Base-by-base conservation (phyloP, 2,113 vertebrate species). In the Leptosomus discolor region DNA sequence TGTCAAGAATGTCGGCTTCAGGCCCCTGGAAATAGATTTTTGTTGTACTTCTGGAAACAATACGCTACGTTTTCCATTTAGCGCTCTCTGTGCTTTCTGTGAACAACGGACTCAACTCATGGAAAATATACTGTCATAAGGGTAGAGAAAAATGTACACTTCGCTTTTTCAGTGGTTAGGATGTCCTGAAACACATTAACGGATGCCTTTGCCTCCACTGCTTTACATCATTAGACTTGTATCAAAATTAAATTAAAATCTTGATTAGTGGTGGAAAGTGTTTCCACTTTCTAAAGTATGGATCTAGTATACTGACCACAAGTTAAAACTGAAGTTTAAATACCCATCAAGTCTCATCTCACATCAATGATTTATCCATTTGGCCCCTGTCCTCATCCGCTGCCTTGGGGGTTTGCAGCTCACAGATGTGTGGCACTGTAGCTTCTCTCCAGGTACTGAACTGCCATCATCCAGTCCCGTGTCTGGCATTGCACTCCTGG, bases 41-140 rank as follows among this genome's bases (percentile, higher is more conserved):
- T 94, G 92, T 95, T 92, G 87, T 91, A 91, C 94, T 91, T 89
- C 91, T 94, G 94, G 94, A 97, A 97, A 97, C 94, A 95, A 91
- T 92, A 73, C 63, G 65, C 84, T 48, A 54, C n/a, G 12, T 91
- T 97, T 92, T 92, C 95, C 89, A 73, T 82, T 91, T 76, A 95
- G 92, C 73, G 89, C 89, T 63, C 75, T 64, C 92, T 80, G 74
- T 95, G 94, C 92, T 90, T 92, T 95, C 77, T 90, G 56, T 69
- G 87, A 95, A 91, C 94, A 92, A 95, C 96, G 74, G 69, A 83
- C 61, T 88, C 84, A 69, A 53, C 87, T 91, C 84, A 94, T 96
- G 94, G 95, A 97, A 95, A 95, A 95, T 79, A 85, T 27, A 85
- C 69, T 89, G 43, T 68, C 95, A 86, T 60, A 78, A 45, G 76